A percentile compares a stretch with the other conserved stretches of the same genome.
Evolutionary conservation across 2,888 invertebrate genomes (phyloP).

Genomic region (Eulithis testata): DNA sequence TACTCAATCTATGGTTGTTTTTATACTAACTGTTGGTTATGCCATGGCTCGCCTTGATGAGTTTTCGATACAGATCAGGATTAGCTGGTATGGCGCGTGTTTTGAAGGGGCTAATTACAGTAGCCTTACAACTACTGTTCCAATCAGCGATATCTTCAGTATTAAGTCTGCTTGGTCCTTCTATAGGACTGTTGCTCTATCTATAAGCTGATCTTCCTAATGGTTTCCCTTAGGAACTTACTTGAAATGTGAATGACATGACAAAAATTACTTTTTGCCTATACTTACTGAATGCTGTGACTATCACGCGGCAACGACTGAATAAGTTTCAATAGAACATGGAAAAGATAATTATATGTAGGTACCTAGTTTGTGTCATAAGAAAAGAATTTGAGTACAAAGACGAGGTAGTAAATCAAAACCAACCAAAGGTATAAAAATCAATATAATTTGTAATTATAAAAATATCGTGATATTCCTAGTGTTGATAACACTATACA

Average conservation of each 20-base stretch:
- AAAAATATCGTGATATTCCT: no score
- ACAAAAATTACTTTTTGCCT: no score
- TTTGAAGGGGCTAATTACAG: constrained; percentile 29
- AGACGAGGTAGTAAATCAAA: no score
- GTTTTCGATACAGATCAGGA: constrained; percentile 29
- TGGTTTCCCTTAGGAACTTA: not conserved
- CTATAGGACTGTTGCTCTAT: not conserved
- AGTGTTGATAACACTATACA: no score
- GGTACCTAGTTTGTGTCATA: no score
- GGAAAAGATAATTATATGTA: no score
- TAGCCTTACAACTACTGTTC: constrained; percentile 29
- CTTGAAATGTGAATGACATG: no score
- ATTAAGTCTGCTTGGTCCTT: constrained; percentile 6
- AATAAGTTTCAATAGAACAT: no score
- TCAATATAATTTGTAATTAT: constrained; percentile 29
- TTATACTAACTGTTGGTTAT: constrained; percentile 3
- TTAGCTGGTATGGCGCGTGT: constrained; percentile 22
- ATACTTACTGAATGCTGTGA: no score
- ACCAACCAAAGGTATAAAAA: not conserved
- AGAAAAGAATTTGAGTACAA: no score
- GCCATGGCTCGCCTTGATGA: constrained; percentile 24
- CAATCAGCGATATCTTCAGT: constrained; percentile 11
- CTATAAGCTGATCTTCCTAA: not conserved
- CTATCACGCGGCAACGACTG: no score
- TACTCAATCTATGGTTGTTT: constrained; percentile 8